phyloP scores from a whole-genome alignment of 2,797 vertebrate genomes.

The Sebastes hubbsi region DNA sequence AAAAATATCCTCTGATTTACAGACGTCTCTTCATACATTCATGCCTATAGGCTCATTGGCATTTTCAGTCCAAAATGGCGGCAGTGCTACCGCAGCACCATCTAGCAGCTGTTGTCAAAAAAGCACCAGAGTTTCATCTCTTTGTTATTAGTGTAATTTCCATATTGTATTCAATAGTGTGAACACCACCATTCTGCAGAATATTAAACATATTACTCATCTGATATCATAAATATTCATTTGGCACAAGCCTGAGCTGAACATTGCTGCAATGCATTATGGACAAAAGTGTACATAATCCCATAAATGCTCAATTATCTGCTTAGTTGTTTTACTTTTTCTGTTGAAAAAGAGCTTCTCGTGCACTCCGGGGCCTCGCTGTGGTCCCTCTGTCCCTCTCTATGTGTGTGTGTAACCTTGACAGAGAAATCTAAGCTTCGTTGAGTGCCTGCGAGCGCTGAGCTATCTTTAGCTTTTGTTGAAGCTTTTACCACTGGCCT shows the following conservation, averaged over 20 bases:
- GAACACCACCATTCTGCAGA: neutral
- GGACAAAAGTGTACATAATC: neutral
- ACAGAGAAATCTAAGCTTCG: constrained; percentile 72
- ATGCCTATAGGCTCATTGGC: too few relatives aligned
- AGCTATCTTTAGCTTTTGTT: constrained; percentile 84
- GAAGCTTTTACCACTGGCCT: constrained; percentile 77
- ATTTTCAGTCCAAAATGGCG: too few relatives aligned
- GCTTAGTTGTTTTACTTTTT: constrained; percentile 13
- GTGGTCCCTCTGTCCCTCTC: constrained; percentile 9
- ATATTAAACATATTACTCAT: neutral
- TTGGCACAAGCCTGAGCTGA: neutral
- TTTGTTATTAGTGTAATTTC: neutral
- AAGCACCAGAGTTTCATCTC: too few relatives aligned
- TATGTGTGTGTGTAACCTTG: constrained; percentile 73
- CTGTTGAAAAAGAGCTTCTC: constrained; percentile 1
- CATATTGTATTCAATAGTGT: neutral
- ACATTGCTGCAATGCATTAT: neutral
- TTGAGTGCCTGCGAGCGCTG: constrained; percentile 76
- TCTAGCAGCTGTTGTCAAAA: too few relatives aligned
- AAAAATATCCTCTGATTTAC: too few relatives aligned
- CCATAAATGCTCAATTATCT: neutral
- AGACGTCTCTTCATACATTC: too few relatives aligned
- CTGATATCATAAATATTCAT: neutral
- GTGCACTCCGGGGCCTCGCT: constrained; percentile 20
- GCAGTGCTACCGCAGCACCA: too few relatives aligned